Evolutionary conservation across 2,888 invertebrate species (phyloP), one percentile per base, ranked within the genome.

Genomic region (Cacoxenus indagator): DNA sequence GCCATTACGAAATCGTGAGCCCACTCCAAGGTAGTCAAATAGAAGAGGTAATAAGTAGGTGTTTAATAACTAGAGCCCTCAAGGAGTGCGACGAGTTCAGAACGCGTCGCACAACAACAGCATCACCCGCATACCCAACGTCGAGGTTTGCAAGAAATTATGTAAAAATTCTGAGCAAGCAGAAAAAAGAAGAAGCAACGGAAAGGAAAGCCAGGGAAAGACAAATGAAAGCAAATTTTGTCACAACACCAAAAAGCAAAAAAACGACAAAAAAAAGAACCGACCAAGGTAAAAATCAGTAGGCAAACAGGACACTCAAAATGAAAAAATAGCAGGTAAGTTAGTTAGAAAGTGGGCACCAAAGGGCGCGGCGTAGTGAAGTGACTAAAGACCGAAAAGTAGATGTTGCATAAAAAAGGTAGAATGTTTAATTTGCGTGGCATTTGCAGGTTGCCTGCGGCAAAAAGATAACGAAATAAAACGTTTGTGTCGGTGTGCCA

Each of bases 21-120:
- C 75, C 75, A 77, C 82, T 76, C 81, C 81, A 81, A 77, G 82
- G 45, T 80, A 81, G 83, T 84, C 80, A 85, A 84, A 85, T 83
- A 83, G 85, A 85, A 83, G 78, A 84, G 82, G 83, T 85, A 84
- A 84, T 85, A 85, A 85, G 85, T 86, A 84, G 83, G 85, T 85
- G 85, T 85, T 85, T 86, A 85, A 84, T 84, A 85, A 85, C 84
- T 74, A 31, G 78, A 19, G 43, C 29, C 17, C 27, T 22, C n/a
- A 62, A 37, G 37, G 5, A 37, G 37, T 37, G 31, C 31, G 31
- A 31, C 37, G 37, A 5, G 37, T 37, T 37, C 9, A 14, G 5
- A 0, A 37, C 37, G 8, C 37, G 14, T 37, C 37, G 31, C 31
- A 31, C 4, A 6, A 31, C 5, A 31, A 9, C 31, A 31, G 31